phyloP scores from a whole-genome alignment of 2,888 invertebrate species.

The Malthinus seriepunctatus region DNA sequence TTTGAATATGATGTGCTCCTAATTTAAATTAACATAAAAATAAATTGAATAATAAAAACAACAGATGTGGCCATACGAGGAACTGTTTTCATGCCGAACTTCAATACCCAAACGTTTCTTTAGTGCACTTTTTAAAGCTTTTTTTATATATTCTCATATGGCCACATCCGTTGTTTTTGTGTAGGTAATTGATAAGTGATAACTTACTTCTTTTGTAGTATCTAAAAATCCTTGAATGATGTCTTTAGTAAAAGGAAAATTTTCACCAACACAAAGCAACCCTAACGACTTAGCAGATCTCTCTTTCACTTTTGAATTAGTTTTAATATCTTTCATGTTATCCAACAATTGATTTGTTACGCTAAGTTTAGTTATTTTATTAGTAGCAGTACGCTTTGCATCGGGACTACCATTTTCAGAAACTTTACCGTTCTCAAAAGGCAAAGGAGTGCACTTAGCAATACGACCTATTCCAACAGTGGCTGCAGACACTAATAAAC shows the following conservation, averaged over 20 bases:
- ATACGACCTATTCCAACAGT: constrained; percentile 74
- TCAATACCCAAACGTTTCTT: no score
- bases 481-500: constrained; percentile 68
- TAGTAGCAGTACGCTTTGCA: constrained; percentile 49
- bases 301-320: constrained; percentile 74
- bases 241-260: constrained; percentile 72
- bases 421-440: constrained; percentile 59
- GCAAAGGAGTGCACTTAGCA: constrained; percentile 69
- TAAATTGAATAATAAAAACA: no score
- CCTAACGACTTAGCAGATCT: constrained; percentile 78
- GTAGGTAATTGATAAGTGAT: not conserved
- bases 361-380: constrained; percentile 64
- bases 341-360: constrained; percentile 72
- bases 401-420: constrained; percentile 54
- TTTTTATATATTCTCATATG: no score
- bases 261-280: constrained; percentile 83
- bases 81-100: no score
- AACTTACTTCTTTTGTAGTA: constrained; percentile 73
- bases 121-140: no score
- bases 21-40: no score
- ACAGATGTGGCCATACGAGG: no score
- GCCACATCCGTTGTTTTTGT: no score
- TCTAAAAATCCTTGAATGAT: constrained; percentile 77
- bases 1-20: no score
- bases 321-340: constrained; percentile 71